Evolutionary conservation across 2,113 vertebrate species (phyloP), one percentile per base, ranked within the genome.

Genomic region (Paramisgurnus dabryanus): DNA sequence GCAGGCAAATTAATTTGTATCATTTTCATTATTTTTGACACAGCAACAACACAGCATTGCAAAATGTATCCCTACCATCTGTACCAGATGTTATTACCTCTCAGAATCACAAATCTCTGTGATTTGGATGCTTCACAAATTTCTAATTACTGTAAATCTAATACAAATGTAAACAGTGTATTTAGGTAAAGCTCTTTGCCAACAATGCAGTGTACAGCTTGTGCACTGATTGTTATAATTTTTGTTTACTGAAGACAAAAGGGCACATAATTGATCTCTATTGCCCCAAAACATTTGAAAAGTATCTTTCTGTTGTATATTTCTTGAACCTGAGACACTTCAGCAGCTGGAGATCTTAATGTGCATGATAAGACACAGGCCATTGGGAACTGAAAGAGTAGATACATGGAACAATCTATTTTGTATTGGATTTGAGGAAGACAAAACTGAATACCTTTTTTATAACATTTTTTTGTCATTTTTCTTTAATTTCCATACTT

Each of bases 51-150:
- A 22, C 22, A 69, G 70, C 63, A 63, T 70, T 12, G 4, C 39
- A 55, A 17, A 9, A 49, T 66, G 15, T 68, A 17, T 80, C 75
- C 67, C 41, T 71, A 76, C 73, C 17, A 12, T 69, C 7, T 41
- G 15, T 15, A 27, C 5, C 39, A 39, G 41, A 66, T 82, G 18
- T 49, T 67, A 73, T 78, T 67, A 69, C 13, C 18, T 69, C 22
- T 11, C 41, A 45, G 17, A 73, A 60, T 45, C 70, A 73, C 6
- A 72, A 43, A 22, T 17, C 12, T 3, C n/a, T 58, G n/a, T 70
- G 34, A 7, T 40, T 39, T 39, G 50, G 15, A 34, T 71, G 49
- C 50, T 57, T 58, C 53, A 58, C 6, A 18, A 3, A 72, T 57
- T 41, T 72, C 15, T 72, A 5, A 72, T 41, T 55, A 53, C 49